These are phyloP conservation scores for Darwinula stevensoni DNA, from an alignment of 2,888 invertebrate species.

Conservation along the genomic window DNA sequence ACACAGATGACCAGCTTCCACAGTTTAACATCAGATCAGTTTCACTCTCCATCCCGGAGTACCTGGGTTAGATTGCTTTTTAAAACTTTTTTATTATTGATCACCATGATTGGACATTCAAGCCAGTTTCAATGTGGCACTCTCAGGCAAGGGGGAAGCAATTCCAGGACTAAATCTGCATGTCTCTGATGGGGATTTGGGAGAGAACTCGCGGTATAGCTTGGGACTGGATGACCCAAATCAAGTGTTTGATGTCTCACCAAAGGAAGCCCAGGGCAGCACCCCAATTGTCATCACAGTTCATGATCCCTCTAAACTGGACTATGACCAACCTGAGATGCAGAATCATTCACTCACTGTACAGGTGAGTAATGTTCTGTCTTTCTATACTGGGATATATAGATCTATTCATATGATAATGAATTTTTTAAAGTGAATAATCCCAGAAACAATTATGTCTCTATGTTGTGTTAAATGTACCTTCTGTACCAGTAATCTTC, in stretches of 20 bases:
- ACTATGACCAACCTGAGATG: conserved; percentile 32
- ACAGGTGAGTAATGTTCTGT: too few relatives aligned
- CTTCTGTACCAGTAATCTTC: too few relatives aligned
- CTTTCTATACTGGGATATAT: too few relatives aligned
- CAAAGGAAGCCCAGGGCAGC: conserved; percentile 33
- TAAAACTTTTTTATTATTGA: conserved; percentile 1
- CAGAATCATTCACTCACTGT: too few relatives aligned
- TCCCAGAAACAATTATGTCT: too few relatives aligned
- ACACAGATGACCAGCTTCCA: conserved; percentile 43
- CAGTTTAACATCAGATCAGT: not conserved
- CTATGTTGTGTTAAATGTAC: too few relatives aligned
- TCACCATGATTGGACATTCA: too few relatives aligned
- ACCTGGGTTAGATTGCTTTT: conserved; percentile 24
- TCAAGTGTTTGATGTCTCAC: conserved; percentile 29
- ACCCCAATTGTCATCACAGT: conserved; percentile 43
- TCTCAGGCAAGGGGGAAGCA: conserved; percentile 15
- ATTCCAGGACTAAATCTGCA: conserved; percentile 33
- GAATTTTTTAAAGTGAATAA: too few relatives aligned
- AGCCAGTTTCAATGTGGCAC: too few relatives aligned
- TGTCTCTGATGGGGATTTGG: conserved; percentile 38
- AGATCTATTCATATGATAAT: too few relatives aligned
- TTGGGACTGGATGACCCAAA: conserved; percentile 27
- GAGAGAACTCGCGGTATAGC: conserved; percentile 36
- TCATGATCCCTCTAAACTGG: conserved; percentile 29
- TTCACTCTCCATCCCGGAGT: conserved; percentile 31